These are phyloP conservation scores for Epistrophe eligans DNA, from an alignment of 2,888 invertebrate species.

Conservation along the genomic window DNA sequence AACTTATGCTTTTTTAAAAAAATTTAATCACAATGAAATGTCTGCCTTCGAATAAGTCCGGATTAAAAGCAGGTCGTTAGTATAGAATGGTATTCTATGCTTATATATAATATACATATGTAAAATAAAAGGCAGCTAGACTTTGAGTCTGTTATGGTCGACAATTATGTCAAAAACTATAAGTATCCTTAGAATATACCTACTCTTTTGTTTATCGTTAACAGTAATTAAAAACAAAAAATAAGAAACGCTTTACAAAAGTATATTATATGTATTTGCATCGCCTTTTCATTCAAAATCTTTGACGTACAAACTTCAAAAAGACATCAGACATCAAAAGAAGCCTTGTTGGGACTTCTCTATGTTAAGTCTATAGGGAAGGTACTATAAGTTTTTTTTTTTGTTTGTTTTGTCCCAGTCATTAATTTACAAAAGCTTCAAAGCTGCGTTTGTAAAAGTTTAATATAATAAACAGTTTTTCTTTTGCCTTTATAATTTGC, in stretches of 20 bases:
- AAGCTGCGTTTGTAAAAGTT: slow-evolving; percentile 23
- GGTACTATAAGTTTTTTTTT: neutral
- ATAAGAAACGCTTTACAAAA: neutral
- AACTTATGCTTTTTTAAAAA: neutral
- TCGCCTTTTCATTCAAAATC: neutral
- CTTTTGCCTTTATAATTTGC: slow-evolving; percentile 21
- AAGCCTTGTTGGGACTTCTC: slow-evolving; percentile 14
- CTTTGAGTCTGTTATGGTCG: neutral
- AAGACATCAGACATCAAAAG: slow-evolving; percentile 29
- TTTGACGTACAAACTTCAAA: neutral
- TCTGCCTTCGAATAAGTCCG: neutral
- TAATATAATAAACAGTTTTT: slow-evolving; percentile 34
- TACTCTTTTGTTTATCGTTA: neutral
- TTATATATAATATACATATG: no score
- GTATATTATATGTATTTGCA: neutral
- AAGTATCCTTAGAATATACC: neutral
- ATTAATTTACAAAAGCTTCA: slow-evolving; percentile 60
- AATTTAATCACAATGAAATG: neutral
- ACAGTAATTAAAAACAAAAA: slow-evolving; percentile 24
- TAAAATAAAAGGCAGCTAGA: neutral
- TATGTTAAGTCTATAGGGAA: neutral
- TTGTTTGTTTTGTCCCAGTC: slow-evolving; percentile 40
- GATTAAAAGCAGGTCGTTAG: neutral
- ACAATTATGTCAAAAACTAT: slow-evolving; percentile 9
- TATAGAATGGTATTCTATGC: no score